Evolutionary conservation across 2,888 invertebrate species (phyloP).

Genomic region (Sisyra nigra): DNA sequence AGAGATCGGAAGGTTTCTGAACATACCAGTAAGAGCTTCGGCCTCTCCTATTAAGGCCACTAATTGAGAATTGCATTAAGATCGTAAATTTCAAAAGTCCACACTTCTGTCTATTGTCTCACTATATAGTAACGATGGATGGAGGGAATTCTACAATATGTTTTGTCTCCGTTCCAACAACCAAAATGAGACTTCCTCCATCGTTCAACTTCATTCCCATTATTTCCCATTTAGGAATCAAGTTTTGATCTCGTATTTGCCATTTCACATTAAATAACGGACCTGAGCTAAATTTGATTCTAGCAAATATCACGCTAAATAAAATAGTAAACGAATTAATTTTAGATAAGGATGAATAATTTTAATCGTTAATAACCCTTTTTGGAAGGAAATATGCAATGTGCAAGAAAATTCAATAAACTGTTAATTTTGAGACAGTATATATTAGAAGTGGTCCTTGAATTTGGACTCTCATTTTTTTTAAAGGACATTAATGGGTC

Average conservation of each 20-base stretch:
- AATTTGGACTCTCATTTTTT: too few relatives aligned
- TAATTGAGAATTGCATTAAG: slow-evolving; percentile 52
- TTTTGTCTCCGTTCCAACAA: neutral
- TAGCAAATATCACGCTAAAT: slow-evolving; percentile 17
- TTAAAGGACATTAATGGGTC: too few relatives aligned
- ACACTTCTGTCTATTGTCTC: slow-evolving; percentile 25
- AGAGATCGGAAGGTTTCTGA: neutral
- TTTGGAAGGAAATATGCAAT: too few relatives aligned
- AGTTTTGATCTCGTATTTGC: neutral
- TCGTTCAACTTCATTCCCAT: neutral
- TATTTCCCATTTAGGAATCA: neutral
- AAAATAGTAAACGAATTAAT: slow-evolving; percentile 19
- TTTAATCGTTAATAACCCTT: too few relatives aligned
- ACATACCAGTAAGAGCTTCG: neutral
- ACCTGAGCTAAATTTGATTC: neutral
- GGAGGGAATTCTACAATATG: slow-evolving; percentile 9
- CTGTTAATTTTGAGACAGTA: too few relatives aligned
- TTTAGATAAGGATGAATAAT: slow-evolving; percentile 3
- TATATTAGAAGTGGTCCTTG: too few relatives aligned
- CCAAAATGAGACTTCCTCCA: slow-evolving; percentile 3
- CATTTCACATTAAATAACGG: slow-evolving; percentile 1
- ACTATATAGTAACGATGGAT: slow-evolving; percentile 11
- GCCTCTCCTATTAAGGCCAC: slow-evolving; percentile 43
- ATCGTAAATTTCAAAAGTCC: slow-evolving; percentile 39
- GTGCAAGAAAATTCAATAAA: too few relatives aligned